A percentile compares a stretch with the other conserved stretches of the same genome.
phyloP scores from a whole-genome alignment of 2,888 invertebrate genomes.

The Toxonevra muliebris region DNA sequence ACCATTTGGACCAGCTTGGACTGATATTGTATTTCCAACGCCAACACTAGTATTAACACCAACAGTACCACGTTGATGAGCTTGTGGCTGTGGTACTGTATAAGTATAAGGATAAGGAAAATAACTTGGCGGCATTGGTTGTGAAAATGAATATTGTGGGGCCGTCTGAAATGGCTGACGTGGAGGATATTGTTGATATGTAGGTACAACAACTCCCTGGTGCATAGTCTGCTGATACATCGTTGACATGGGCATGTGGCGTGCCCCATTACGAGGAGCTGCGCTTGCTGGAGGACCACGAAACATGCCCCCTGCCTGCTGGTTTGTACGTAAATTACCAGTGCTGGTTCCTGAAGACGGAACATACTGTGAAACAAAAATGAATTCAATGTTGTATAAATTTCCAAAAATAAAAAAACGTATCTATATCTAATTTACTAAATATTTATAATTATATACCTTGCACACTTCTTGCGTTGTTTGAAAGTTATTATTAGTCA shows the following conservation, averaged over 20 bases:
- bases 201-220: slow-evolving; percentile 55
- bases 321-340: slow-evolving; percentile 54
- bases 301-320: slow-evolving; percentile 52
- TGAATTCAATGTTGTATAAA: neutral
- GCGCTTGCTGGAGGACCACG: slow-evolving; percentile 53
- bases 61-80: slow-evolving; percentile 53
- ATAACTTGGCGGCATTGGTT: slow-evolving; percentile 43
- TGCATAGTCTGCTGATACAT: slow-evolving; percentile 56
- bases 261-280: slow-evolving; percentile 49
- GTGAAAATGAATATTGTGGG: slow-evolving; percentile 54
- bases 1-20: slow-evolving; percentile 55
- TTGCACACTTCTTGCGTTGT: slow-evolving; percentile 52
- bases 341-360: slow-evolving; percentile 53
- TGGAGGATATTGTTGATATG: slow-evolving; percentile 50
- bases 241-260: slow-evolving; percentile 53
- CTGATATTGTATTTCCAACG: slow-evolving; percentile 49
- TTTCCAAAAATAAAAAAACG: neutral
- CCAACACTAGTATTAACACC: slow-evolving; percentile 50
- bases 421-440: neutral
- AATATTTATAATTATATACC: slow-evolving; percentile 23
- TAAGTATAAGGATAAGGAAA: slow-evolving; percentile 40
- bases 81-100: slow-evolving; percentile 41
- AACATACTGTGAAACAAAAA: slow-evolving; percentile 50
- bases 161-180: slow-evolving; percentile 54
- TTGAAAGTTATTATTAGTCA: slow-evolving; percentile 51